phyloP scores from a whole-genome alignment of 2,888 invertebrate genomes.

The Nephrotoma flavescens region DNA sequence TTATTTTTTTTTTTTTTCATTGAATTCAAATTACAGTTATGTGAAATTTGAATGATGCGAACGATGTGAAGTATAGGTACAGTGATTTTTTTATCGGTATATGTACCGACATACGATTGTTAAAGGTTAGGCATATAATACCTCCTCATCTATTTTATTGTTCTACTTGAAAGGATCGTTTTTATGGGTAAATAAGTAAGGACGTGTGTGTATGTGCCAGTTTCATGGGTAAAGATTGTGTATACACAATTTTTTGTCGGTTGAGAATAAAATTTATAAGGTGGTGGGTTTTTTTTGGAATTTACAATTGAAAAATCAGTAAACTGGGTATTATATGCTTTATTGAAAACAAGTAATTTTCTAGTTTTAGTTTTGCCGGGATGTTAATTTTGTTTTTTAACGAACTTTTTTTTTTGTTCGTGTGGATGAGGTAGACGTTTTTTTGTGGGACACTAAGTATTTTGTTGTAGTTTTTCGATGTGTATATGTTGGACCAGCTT shows the following conservation, averaged over 20 bases:
- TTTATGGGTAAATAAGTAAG: background rate
- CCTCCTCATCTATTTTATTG: background rate
- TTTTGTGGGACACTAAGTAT: background rate
- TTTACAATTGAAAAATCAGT: background rate
- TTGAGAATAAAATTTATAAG: background rate
- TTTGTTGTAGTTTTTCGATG: background rate
- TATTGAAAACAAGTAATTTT: background rate
- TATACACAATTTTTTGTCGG: background rate
- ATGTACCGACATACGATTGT: background rate
- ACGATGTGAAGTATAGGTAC: background rate
- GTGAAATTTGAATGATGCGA: background rate
- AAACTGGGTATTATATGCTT: background rate
- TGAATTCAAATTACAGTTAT: background rate
- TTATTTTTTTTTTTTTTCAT: background rate
- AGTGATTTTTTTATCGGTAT: background rate
- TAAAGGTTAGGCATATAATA: background rate
- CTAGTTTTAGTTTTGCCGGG: background rate
- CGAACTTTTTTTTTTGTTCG: background rate
- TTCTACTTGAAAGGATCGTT: background rate
- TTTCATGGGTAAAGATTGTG: background rate
- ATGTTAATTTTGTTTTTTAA: background rate
- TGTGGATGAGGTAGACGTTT: background rate
- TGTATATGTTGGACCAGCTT: background rate
- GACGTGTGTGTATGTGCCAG: background rate
- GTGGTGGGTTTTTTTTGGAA: background rate